A percentile compares a stretch with the other conserved stretches of the same genome.
These are phyloP conservation scores for Drosophila peninsularis DNA, from an alignment of 2,888 invertebrate genomes.

Conservation along the genomic window DNA sequence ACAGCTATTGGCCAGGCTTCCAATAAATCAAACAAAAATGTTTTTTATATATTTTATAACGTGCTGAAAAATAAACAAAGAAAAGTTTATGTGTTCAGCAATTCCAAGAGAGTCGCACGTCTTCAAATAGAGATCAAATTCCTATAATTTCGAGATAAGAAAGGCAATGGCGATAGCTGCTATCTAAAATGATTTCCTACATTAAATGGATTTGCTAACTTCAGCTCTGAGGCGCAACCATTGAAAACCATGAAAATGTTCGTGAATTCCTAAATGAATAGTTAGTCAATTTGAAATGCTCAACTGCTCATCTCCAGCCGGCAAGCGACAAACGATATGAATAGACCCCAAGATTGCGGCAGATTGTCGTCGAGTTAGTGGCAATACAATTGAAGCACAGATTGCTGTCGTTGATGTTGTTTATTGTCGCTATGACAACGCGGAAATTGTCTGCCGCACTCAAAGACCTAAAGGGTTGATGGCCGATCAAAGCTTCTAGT, in stretches of 20 bases:
- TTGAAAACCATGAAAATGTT: background rate
- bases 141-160: background rate
- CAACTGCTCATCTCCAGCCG: conserved; percentile 14
- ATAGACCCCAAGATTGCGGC: conserved; percentile 52
- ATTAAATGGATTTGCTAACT: background rate
- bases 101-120: background rate
- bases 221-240: background rate
- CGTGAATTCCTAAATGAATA: background rate
- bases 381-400: conserved; percentile 64
- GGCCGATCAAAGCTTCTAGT: conserved; percentile 36
- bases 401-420: conserved; percentile 41
- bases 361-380: conserved; percentile 66
- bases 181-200: background rate
- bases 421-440: conserved; percentile 71
- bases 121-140: background rate
- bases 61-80: too few relatives aligned
- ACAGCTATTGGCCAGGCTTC: too few relatives aligned
- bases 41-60: too few relatives aligned
- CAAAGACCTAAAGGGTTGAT: conserved; percentile 55
- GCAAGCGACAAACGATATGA: conserved; percentile 39
- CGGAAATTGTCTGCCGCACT: conserved; percentile 70
- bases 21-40: too few relatives aligned
- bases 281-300: background rate
- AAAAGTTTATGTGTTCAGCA: background rate
- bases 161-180: background rate